Evolutionary conservation across 2,113 vertebrate genomes (phyloP).

Genomic region (Syngnathus floridae): DNA sequence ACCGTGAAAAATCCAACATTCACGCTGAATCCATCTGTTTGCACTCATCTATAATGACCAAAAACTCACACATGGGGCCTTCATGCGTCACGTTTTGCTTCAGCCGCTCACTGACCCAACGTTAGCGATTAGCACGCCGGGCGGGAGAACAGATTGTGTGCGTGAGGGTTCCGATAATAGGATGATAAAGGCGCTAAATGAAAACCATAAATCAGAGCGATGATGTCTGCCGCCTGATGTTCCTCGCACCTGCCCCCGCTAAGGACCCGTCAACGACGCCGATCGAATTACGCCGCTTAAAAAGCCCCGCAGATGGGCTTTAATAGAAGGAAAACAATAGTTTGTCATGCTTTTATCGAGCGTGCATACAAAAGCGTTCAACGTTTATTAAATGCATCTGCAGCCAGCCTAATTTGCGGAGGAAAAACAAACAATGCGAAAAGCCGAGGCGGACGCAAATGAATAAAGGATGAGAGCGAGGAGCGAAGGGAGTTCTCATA

Average conservation of each 20-base stretch:
- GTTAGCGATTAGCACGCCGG: neutral
- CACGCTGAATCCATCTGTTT: neutral
- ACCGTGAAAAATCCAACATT: neutral
- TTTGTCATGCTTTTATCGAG: constrained; percentile 31
- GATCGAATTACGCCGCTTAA: constrained; percentile 7
- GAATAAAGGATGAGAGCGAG: constrained; percentile 1
- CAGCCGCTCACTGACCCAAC: neutral
- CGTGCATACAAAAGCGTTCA: neutral
- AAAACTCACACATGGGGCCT: neutral
- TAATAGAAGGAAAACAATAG: constrained; percentile 28
- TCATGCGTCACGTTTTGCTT: neutral
- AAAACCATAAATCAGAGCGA: constrained; percentile 42
- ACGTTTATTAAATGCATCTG: constrained; percentile 38
- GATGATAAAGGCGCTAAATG: constrained; percentile 36
- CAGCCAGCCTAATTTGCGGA: constrained; percentile 39
- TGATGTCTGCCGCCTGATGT: constrained; percentile 13
- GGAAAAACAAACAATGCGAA: constrained; percentile 17
- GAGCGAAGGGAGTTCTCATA: constrained; percentile 21
- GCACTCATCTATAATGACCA: neutral
- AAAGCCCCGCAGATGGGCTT: constrained; percentile 19
- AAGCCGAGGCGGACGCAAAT: constrained; percentile 23
- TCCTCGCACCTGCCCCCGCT: constrained; percentile 19
- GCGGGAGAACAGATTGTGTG: constrained; percentile 2
- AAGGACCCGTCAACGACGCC: constrained; percentile 4
- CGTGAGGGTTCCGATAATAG: constrained; percentile 28